Conservation (phyloP, 2,797 vertebrate genomes). For the Kryptopterus vitreolus region DNA sequence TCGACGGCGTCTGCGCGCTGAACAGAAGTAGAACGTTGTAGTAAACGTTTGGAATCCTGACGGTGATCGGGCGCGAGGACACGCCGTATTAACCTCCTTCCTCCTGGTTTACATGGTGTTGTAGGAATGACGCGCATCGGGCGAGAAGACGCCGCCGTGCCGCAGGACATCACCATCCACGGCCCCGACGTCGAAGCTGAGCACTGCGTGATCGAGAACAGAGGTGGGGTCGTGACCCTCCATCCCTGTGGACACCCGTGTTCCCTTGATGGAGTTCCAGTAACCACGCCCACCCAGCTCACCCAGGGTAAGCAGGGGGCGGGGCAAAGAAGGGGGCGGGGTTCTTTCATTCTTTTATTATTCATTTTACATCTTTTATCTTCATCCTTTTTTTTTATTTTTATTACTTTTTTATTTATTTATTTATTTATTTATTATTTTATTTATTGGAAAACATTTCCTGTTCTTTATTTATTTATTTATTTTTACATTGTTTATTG, state of each 20-base stretch:
- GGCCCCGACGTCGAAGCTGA: slow-evolving; percentile 76
- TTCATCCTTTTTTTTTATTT: not conserved
- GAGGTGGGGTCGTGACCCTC: slow-evolving; percentile 73
- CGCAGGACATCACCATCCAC: slow-evolving; percentile 77
- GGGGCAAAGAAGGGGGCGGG: too few relatives aligned
- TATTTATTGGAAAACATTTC: too few relatives aligned
- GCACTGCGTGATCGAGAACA: slow-evolving; percentile 77
- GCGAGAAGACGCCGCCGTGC: slow-evolving; percentile 71
- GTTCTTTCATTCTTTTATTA: not conserved
- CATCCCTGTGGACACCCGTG: slow-evolving; percentile 79
- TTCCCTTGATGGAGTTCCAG: slow-evolving; percentile 75
- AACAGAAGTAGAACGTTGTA: too few relatives aligned
- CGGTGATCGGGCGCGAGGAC: not conserved
- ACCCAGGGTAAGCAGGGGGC: slow-evolving; percentile 72
- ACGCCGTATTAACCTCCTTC: not conserved
- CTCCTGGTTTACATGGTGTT: not conserved
- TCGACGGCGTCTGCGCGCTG: too few relatives aligned
- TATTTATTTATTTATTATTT: not conserved
- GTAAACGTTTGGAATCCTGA: not conserved
- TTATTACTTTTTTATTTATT: not conserved
- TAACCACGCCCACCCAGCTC: slow-evolving; percentile 75
- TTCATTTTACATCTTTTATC: not conserved
- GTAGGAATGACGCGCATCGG: slow-evolving; percentile 78
- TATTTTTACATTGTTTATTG: too few relatives aligned
- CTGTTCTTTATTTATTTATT: too few relatives aligned